Conservation (phyloP, 2,888 invertebrate species). For the Drosophila kambysellisi region DNA sequence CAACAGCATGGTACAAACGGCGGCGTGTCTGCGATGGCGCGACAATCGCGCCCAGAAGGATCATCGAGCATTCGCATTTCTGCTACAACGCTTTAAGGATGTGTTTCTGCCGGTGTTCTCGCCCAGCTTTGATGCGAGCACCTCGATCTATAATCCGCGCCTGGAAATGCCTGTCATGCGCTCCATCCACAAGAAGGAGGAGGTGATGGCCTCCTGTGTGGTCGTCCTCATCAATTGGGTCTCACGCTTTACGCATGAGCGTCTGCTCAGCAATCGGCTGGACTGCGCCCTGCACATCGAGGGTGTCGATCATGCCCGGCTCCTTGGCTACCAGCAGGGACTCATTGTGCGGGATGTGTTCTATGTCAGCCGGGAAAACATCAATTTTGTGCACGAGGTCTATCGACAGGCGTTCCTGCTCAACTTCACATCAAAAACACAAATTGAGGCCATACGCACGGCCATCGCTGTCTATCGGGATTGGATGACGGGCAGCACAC, state of each 20-base stretch:
- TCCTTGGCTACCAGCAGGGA: conserved; percentile 83
- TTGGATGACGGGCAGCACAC: conserved; percentile 94
- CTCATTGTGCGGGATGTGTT: conserved; percentile 94
- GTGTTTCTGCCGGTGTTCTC: conserved; percentile 96
- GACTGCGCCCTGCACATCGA: conserved; percentile 83
- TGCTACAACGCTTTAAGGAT: conserved; percentile 95
- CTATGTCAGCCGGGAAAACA: conserved; percentile 94
- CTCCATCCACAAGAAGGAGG: conserved; percentile 87
- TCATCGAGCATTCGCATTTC: conserved; percentile 93
- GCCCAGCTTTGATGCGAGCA: conserved; percentile 92
- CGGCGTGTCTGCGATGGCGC: conserved; percentile 95
- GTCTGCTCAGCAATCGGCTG: conserved; percentile 83
- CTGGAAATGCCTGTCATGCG: conserved; percentile 92
- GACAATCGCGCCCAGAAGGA: conserved; percentile 92
- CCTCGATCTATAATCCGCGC: conserved; percentile 93
- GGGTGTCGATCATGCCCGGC: conserved; percentile 82
- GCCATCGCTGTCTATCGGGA: conserved; percentile 97
- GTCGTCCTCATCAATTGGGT: conserved; percentile 96
- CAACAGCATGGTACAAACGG: conserved; percentile 96
- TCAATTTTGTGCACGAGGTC: conserved; percentile 97
- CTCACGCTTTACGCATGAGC: conserved; percentile 92
- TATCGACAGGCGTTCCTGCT: conserved; percentile 96
- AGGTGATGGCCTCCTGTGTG: conserved; percentile 89
- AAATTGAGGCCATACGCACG: conserved; percentile 94
- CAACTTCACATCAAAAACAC: conserved; percentile 89